Base-by-base conservation (phyloP, 2,113 vertebrate genomes). In the Pterocles orientalis region DNA sequence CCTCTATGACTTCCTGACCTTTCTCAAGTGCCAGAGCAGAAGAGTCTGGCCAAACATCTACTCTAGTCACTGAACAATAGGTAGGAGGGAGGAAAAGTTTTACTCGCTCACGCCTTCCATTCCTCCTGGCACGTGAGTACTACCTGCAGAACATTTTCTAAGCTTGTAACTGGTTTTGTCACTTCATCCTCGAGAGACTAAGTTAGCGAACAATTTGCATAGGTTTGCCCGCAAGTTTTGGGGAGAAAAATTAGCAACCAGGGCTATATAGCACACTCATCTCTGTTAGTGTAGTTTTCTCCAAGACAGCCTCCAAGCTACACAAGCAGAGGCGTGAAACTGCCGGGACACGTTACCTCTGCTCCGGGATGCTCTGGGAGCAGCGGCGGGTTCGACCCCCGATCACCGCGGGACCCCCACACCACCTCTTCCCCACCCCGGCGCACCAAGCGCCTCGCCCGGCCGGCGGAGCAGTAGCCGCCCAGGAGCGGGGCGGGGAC, bases 211-310 rank as follows among this genome's bases (percentile, higher is more conserved):
- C 48, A 25, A 48, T 24, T 6, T 8, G 26, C 57, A 39, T 8
- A 6, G 33, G 13, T 41, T 21, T n/a, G 41, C 29, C n/a, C 36
- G 10, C 34, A n/a, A 25, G 25, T 65, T 45, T 19, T 4, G 3
- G 31, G 31, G 4, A 51, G 21, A 6, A 53, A 81, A 69, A 29
- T 5, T 0, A 64, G 23, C 41, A 48, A 1, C 4, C 26, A 3
- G 53, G 26, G 4, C 29, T 5, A 7, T 6, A 7, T 19, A 16
- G 33, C 26, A 36, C 4, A 3, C 10, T 7, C 34, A 28, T 26
- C 5, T 1, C 66, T 12, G 13, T 1, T n/a, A 12, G 45, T 8
- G 2, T 2, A 4, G 8, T 6, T 18, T 26, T 12, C 36, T 14
- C 19, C 80, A 14, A 2, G 21, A 7, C 4, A 24, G 31, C 7